These are phyloP conservation scores for Sebastes kiyomatsui DNA, from an alignment of 2,797 vertebrate species.

Conservation along the genomic window DNA sequence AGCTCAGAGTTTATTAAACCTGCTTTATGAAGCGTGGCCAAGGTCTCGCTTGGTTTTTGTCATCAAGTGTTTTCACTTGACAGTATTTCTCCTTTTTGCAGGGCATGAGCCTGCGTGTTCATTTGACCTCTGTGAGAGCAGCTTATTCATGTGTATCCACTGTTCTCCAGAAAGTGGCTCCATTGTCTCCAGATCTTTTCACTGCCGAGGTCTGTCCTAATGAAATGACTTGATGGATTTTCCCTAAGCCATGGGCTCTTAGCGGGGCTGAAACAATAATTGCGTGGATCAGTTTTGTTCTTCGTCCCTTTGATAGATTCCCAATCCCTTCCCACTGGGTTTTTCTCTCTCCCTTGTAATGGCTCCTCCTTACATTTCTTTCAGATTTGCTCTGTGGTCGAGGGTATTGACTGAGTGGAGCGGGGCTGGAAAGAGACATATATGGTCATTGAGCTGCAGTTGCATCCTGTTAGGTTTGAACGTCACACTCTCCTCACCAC, in stretches of 20 bases:
- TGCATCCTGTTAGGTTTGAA: constrained; percentile 37
- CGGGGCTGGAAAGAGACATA: constrained; percentile 13
- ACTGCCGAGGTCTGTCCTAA: constrained; percentile 48
- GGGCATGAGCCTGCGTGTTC: constrained; percentile 23
- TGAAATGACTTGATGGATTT: constrained; percentile 74
- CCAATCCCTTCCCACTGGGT: constrained; percentile 31
- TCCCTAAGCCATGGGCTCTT: constrained; percentile 55
- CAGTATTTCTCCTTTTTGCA: constrained; percentile 40
- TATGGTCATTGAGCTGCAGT: constrained; percentile 16
- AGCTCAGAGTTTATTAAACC: no score
- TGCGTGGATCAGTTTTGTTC: constrained; percentile 58
- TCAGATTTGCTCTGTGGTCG: constrained; percentile 23
- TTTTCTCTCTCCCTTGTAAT: constrained; percentile 38
- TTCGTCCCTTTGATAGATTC: constrained; percentile 55
- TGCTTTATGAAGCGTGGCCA: no score
- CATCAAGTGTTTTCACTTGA: constrained; percentile 27
- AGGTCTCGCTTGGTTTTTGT: constrained; percentile 1
- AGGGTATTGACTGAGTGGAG: constrained; percentile 30
- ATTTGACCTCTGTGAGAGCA: constrained; percentile 56
- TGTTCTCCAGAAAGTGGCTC: constrained; percentile 46
- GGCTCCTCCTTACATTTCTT: constrained; percentile 26
- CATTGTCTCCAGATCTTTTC: constrained; percentile 66
- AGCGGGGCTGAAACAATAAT: constrained; percentile 58
- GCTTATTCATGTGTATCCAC: constrained; percentile 45
- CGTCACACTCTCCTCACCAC: constrained; percentile 7